These are phyloP conservation scores for Sebastes itinus DNA, from an alignment of 2,797 vertebrate species.

Conservation along the genomic window DNA sequence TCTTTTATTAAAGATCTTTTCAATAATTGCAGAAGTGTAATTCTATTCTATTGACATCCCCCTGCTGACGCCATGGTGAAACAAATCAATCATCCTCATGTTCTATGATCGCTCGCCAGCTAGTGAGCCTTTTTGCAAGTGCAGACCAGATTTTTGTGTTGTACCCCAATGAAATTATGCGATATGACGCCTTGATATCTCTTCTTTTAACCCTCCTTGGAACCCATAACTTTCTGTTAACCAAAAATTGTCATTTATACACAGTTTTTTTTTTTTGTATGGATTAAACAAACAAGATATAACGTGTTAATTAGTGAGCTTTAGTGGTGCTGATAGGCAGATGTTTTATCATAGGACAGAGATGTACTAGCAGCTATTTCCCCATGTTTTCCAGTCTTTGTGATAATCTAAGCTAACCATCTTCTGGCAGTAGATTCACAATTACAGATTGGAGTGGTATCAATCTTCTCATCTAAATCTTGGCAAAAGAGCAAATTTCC, in stretches of 20 bases:
- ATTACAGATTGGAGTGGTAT: neutral
- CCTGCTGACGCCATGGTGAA: neutral
- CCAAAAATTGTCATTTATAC: neutral
- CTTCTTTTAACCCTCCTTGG: neutral
- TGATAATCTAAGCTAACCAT: neutral
- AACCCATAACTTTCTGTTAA: neutral
- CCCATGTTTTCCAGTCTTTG: neutral
- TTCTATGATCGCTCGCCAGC: neutral
- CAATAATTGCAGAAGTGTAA: neutral
- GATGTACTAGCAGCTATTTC: neutral
- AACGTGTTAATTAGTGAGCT: neutral
- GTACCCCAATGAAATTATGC: neutral
- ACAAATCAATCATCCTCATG: neutral
- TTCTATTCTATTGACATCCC: neutral
- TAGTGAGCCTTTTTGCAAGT: neutral
- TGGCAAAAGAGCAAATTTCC: neutral
- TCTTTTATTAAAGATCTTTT: neutral
- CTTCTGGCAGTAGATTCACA: neutral
- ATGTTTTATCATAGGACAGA: neutral
- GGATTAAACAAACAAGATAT: neutral
- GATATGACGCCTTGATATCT: neutral
- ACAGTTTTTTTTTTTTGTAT: neutral
- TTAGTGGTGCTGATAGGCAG: neutral
- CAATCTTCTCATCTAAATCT: neutral
- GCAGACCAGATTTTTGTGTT: neutral